Percentiles rank a stretch among this genome's conserved stretches.
Conservation (phyloP, 1,140 invertebrate genomes). For the Sipha flava region DNA sequence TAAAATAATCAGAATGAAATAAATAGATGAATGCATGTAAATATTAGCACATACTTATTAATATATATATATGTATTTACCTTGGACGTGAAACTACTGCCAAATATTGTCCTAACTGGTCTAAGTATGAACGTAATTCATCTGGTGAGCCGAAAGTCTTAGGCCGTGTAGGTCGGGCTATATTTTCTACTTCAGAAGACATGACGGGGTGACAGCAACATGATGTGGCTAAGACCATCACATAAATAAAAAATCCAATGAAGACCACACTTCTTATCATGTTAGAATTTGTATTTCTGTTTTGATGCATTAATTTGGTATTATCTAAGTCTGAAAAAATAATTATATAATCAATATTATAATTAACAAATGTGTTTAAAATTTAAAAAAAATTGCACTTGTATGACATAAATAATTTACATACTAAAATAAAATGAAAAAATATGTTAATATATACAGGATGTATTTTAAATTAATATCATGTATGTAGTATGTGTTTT, state of each 20-base stretch:
- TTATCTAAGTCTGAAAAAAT: neutral
- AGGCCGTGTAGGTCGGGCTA: constrained; percentile 46
- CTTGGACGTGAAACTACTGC: constrained; percentile 50
- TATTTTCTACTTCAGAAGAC: constrained; percentile 39
- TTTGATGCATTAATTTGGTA: neutral
- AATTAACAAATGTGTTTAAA: too few species aligned
- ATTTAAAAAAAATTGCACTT: too few species aligned
- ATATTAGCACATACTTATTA: too few species aligned
- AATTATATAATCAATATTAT: neutral
- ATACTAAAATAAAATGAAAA: too few species aligned
- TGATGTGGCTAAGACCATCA: neutral
- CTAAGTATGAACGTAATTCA: constrained; percentile 48
- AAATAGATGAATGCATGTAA: too few species aligned
- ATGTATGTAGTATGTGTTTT: too few species aligned
- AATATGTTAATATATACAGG: too few species aligned
- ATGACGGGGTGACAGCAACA: neutral
- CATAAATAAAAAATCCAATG: neutral
- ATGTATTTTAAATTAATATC: too few species aligned
- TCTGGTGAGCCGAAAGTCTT: constrained; percentile 47
- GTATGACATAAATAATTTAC: too few species aligned
- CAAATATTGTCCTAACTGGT: constrained; percentile 50
- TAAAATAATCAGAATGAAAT: too few species aligned
- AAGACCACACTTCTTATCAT: neutral
- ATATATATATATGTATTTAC: constrained; percentile 40
- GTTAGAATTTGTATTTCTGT: neutral